A percentile compares a stretch with the other conserved stretches of the same genome.
Evolutionary conservation across 2,888 invertebrate genomes (phyloP).

Genomic region (Agrotis ipsilon): DNA sequence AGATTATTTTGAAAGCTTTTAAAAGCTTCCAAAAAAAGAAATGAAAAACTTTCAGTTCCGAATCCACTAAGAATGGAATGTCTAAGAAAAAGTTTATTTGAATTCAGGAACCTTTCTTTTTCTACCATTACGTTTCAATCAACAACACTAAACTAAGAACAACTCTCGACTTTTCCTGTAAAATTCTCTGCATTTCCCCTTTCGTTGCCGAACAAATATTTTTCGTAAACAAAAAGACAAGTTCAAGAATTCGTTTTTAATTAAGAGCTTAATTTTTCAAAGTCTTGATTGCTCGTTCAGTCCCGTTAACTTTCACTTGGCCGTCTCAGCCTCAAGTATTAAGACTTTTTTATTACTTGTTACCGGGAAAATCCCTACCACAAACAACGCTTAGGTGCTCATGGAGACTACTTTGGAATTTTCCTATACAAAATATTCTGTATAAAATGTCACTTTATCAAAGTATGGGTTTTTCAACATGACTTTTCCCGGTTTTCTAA

Average conservation of each 20-base stretch:
- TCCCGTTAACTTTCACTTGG: conserved; percentile 77
- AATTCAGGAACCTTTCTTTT: neutral
- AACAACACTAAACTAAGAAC: neutral
- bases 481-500: too few relatives aligned
- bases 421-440: conserved; percentile 43
- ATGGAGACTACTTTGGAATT: conserved; percentile 45
- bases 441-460: conserved; percentile 3
- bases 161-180: neutral
- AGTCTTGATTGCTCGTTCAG: conserved; percentile 78
- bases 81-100: neutral
- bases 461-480: neutral
- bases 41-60: neutral
- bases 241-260: conserved; percentile 77
- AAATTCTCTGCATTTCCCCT: conserved; percentile 10
- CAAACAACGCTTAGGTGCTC: conserved; percentile 70
- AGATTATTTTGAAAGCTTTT: conserved; percentile 41
- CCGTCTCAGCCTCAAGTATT: conserved; percentile 72
- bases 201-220: conserved; percentile 7
- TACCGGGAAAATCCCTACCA: conserved; percentile 75
- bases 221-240: conserved; percentile 28
- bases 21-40: neutral
- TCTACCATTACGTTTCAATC: neutral
- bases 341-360: conserved; percentile 82
- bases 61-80: neutral
- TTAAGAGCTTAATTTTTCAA: conserved; percentile 80